These are phyloP conservation scores for Boleophthalmus pectinirostris DNA, from an alignment of 2,113 vertebrate genomes.

Conservation along the genomic window DNA sequence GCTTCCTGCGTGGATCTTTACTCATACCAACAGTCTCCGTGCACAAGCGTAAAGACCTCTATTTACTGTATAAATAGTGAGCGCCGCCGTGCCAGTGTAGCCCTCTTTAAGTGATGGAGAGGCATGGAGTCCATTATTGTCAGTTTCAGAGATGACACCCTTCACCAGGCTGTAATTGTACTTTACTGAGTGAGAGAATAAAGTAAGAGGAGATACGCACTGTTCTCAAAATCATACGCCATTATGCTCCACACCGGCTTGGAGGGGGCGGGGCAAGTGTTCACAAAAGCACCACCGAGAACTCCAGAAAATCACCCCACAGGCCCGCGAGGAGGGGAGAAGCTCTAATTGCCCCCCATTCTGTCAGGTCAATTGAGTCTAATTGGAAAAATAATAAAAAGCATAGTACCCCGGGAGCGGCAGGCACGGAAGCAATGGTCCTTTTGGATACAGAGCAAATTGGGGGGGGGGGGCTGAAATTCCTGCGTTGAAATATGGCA, in stretches of 20 bases:
- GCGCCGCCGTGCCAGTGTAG: conserved; percentile 36
- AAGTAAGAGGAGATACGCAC: conserved; percentile 82
- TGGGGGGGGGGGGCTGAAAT: conserved; percentile 46
- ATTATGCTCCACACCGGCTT: conserved; percentile 89
- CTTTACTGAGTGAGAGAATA: conserved; percentile 87
- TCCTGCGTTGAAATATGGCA: conserved; percentile 70
- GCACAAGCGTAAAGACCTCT: conserved; percentile 64
- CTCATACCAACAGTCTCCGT: conserved; percentile 58
- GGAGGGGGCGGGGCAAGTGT: conserved; percentile 82
- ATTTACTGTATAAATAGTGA: conserved; percentile 53
- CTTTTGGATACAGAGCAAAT: conserved; percentile 54
- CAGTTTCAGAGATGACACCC: conserved; percentile 86
- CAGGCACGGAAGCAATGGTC: conserved; percentile 78
- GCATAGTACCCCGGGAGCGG: conserved; percentile 94
- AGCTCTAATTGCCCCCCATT: conserved; percentile 99
- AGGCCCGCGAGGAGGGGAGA: conserved; percentile 87
- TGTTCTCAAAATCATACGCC: conserved; percentile 89
- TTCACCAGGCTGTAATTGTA: conserved; percentile 94
- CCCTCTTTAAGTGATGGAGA: conserved; percentile 36
- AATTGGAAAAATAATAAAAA: conserved; percentile 99
- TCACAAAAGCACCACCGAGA: conserved; percentile 95
- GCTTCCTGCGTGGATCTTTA: conserved; percentile 58
- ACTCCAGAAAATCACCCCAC: conserved; percentile 96
- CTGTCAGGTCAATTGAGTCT: conserved; percentile 99
- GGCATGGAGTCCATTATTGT: conserved; percentile 49